Conservation (phyloP, 2,888 invertebrate genomes). For the Boloria euphrosyne region DNA sequence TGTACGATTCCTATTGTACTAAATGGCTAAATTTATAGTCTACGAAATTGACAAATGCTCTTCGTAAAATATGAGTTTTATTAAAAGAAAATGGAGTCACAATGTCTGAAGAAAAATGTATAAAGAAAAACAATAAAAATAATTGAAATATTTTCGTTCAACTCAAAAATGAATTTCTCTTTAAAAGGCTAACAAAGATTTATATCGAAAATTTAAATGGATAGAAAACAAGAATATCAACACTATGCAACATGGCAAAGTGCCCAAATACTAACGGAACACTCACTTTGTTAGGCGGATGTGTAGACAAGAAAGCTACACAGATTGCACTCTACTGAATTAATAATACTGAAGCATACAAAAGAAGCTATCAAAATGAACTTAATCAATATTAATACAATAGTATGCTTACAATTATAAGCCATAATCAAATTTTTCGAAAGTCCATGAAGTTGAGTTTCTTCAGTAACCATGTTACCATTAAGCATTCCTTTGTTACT, state of each 20-base stretch:
- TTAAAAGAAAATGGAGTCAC: background rate
- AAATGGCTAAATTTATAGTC: background rate
- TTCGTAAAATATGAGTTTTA: conserved; percentile 3
- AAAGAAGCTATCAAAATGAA: background rate
- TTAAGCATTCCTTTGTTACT: too few relatives aligned
- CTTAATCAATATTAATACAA: too few relatives aligned
- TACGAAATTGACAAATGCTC: background rate
- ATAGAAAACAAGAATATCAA: conserved; percentile 21
- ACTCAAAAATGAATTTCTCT: conserved; percentile 20
- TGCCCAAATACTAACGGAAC: conserved; percentile 21
- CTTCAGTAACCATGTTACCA: too few relatives aligned
- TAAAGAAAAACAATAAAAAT: conserved; percentile 14
- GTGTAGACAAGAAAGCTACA: conserved; percentile 14
- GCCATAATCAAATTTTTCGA: too few relatives aligned
- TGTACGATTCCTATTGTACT: background rate
- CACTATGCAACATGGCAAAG: conserved; percentile 18
- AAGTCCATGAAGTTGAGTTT: too few relatives aligned
- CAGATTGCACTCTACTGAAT: background rate
- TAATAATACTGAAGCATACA: background rate
- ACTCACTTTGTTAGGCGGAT: conserved; percentile 20
- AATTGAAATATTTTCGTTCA: conserved; percentile 5
- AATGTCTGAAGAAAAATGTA: conserved; percentile 10
- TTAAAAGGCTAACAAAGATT: conserved; percentile 19
- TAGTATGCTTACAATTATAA: too few relatives aligned
- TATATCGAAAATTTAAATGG: conserved; percentile 20